These are phyloP conservation scores for Pyxicephalus adspersus DNA, from an alignment of 2,113 vertebrate species.

Conservation along the genomic window DNA sequence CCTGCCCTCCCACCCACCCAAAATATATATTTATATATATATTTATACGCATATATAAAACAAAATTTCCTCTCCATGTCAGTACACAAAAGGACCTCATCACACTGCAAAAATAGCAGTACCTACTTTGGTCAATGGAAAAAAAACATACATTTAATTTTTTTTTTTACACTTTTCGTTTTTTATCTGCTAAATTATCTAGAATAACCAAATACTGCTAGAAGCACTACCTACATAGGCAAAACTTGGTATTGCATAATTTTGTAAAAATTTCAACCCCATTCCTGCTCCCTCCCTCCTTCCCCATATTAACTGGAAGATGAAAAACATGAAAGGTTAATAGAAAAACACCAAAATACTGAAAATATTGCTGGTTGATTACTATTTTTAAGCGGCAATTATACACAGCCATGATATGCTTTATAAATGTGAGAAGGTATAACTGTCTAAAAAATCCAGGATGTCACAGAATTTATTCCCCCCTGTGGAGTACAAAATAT, in stretches of 20 bases:
- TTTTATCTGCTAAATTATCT: slow-evolving; percentile 95
- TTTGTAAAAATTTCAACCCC: slow-evolving; percentile 94
- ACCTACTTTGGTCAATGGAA: slow-evolving; percentile 98
- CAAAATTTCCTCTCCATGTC: slow-evolving; percentile 83
- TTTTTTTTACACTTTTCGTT: slow-evolving; percentile 68
- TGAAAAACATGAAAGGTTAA: slow-evolving; percentile 92
- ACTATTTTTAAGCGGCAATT: slow-evolving; percentile 92
- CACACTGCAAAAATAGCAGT: slow-evolving; percentile 98
- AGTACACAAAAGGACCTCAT: slow-evolving; percentile 93
- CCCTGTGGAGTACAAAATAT: slow-evolving; percentile 99
- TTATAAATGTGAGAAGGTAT: slow-evolving; percentile 99
- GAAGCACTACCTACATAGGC: slow-evolving; percentile 99
- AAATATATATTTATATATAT: slow-evolving; percentile 79
- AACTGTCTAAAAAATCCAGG: slow-evolving; percentile 99
- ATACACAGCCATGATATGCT: slow-evolving; percentile 99
- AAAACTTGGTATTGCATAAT: slow-evolving; percentile 99
- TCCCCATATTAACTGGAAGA: slow-evolving; percentile 97
- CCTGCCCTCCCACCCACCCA: slow-evolving; percentile 73
- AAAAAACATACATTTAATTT: slow-evolving; percentile 83
- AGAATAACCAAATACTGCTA: slow-evolving; percentile 98
- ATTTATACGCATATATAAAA: slow-evolving; percentile 73
- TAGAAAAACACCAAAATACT: slow-evolving; percentile 97
- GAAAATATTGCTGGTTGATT: slow-evolving; percentile 98
- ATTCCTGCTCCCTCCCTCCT: slow-evolving; percentile 76
- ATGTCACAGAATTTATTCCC: slow-evolving; percentile 82